Evolutionary conservation across 1,140 invertebrate genomes (phyloP).

Genomic region (Campoletis sonorensis): DNA sequence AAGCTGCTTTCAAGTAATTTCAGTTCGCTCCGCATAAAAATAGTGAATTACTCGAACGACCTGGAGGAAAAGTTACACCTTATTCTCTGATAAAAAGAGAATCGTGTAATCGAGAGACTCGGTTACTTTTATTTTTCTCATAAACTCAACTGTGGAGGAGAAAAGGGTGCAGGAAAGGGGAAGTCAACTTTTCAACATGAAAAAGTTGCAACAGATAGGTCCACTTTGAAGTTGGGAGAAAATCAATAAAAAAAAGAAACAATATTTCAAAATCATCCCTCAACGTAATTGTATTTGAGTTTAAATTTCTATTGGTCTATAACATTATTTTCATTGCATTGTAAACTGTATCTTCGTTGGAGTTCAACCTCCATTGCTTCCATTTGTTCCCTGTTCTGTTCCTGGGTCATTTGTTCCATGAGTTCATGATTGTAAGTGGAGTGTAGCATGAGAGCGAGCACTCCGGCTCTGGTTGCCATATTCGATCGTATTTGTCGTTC

Average conservation of each 20-base stretch:
- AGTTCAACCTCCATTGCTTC: conserved; percentile 74
- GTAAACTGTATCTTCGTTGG: conserved; percentile 67
- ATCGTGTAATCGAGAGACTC: no score
- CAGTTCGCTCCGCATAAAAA: no score
- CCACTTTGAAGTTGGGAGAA: no score
- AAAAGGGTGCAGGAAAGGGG: no score
- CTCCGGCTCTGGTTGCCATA: conserved; percentile 93
- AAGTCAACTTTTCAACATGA: no score
- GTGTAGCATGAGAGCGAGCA: conserved; percentile 94
- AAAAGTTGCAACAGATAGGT: no score
- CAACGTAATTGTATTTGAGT: not conserved
- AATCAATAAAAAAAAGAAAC: not conserved
- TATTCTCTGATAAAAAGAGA: no score
- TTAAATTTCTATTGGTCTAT: conserved; percentile 20
- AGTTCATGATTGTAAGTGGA: conserved; percentile 96
- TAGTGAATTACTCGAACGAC: no score
- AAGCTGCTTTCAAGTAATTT: no score
- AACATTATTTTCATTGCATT: conserved; percentile 58
- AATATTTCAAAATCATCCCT: not conserved
- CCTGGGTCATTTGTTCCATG: conserved; percentile 82
- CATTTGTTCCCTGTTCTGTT: conserved; percentile 72
- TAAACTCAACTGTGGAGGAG: no score
- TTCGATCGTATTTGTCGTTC: conserved; percentile 91
- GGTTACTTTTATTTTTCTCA: no score
- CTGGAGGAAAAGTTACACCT: no score